Evolutionary conservation across 2,113 vertebrate species (phyloP).

Genomic region (Copsychus sechellarum): DNA sequence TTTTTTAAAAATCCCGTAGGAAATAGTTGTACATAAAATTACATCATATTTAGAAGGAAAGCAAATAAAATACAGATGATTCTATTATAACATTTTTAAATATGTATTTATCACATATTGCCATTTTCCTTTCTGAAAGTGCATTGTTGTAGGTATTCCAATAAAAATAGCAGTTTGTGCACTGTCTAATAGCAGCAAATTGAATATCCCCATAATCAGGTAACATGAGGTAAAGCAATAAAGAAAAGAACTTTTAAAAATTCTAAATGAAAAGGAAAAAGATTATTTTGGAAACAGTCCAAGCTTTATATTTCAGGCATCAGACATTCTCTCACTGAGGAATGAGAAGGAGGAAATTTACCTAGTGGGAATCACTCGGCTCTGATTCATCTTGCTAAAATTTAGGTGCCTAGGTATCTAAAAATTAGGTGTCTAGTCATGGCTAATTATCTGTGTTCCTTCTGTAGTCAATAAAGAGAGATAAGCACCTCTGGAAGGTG

Average conservation of each 20-base stretch:
- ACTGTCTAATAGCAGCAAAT: neutral
- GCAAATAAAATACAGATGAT: conserved; percentile 20
- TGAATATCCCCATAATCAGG: neutral
- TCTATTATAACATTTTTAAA: neutral
- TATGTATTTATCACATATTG: neutral
- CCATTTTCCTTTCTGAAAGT: neutral
- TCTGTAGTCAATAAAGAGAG: conserved; percentile 10
- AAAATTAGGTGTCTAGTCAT: conserved; percentile 40
- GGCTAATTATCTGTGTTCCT: conserved; percentile 21
- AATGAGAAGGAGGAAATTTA: conserved; percentile 23
- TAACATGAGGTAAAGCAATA: neutral
- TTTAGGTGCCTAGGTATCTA: conserved; percentile 12
- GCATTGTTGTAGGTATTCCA: neutral
- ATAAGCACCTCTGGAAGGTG: conserved; percentile 5
- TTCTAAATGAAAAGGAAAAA: neutral
- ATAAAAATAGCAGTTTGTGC: neutral
- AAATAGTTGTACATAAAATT: conserved; percentile 32
- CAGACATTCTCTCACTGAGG: neutral
- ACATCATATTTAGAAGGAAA: neutral
- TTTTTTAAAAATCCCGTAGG: neutral
- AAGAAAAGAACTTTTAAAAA: neutral
- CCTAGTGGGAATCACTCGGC: neutral
- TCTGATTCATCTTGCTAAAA: conserved; percentile 20
- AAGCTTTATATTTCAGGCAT: neutral
- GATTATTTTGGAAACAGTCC: neutral